phyloP scores from a whole-genome alignment of 1,140 invertebrate genomes.

The Drosophila subobscura region DNA sequence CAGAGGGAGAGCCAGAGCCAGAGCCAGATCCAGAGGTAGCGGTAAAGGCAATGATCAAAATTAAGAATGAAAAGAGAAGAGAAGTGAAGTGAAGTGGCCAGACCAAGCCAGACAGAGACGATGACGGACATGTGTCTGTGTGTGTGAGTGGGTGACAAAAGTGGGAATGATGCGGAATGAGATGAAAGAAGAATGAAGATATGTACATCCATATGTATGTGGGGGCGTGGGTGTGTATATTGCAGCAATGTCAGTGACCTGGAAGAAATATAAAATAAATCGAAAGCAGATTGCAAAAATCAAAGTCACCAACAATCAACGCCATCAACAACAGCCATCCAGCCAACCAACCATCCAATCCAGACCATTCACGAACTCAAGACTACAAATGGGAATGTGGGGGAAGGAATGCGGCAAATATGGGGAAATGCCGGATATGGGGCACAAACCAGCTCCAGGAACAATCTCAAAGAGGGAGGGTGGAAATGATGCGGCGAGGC shows the following conservation, averaged over 20 bases:
- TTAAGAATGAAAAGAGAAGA: slow-evolving; percentile 62
- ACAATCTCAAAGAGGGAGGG: slow-evolving; percentile 20
- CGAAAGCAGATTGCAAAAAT: slow-evolving; percentile 77
- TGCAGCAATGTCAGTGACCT: slow-evolving; percentile 72
- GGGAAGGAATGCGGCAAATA: neutral
- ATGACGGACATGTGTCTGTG: slow-evolving; percentile 23
- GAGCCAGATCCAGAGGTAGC: slow-evolving; percentile 8
- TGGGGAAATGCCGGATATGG: slow-evolving; percentile 5
- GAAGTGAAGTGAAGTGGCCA: slow-evolving; percentile 30
- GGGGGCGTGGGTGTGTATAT: slow-evolving; percentile 33
- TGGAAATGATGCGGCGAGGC: slow-evolving; percentile 40
- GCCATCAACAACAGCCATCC: slow-evolving; percentile 35
- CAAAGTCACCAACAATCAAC: slow-evolving; percentile 80
- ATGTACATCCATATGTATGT: neutral
- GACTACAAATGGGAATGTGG: slow-evolving; percentile 30
- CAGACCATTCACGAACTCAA: slow-evolving; percentile 4
- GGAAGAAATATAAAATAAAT: slow-evolving; percentile 77
- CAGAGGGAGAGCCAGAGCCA: neutral
- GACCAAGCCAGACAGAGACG: slow-evolving; percentile 17
- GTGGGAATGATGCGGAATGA: too few relatives aligned
- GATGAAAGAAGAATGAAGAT: neutral
- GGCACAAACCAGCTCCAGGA: neutral
- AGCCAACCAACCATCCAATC: neutral
- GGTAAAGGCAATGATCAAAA: slow-evolving; percentile 65
- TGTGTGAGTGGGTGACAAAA: slow-evolving; percentile 11